Base-by-base conservation (phyloP, 2,113 vertebrate species). In the Microtus pennsylvanicus region DNA sequence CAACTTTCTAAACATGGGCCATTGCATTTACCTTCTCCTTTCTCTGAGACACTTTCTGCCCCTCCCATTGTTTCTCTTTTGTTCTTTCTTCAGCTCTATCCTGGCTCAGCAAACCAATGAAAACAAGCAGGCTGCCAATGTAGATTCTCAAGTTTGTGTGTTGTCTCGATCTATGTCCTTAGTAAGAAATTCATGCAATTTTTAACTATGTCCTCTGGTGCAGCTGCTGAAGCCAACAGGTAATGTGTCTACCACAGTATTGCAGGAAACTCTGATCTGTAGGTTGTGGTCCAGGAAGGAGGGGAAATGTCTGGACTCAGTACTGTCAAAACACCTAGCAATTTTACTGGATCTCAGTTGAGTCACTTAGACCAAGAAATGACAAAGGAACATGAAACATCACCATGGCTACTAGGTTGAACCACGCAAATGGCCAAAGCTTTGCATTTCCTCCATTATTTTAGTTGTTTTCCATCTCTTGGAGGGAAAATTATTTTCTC, bases 221-320 rank as follows among this genome's bases (percentile, higher is more conserved):
- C 30, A 67, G 38, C 72, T 67, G 35, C 22, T 55, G 3, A 38
- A 76, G 35, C 26, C 3, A 78, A 35, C 2, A 78, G 30, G 42
- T 13, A 26, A 50, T 30, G 13, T 86, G n/a, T 4, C 28, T 69
- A 33, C 2, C 30, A n/a, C 4, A 30, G 55, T 89, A n/a, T 3
- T 22, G 6, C 14, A 7, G 5, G 55, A 42, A 65, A 24, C 26
- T 5, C n/a, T 61, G 10, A 14, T 75, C 35, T 10, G 1, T 5
- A 72, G 28, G 14, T 4, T 16, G 10, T 4, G 26, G 1, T 52
- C 10, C 7, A 26, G 3, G 13, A 1, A n/a, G 12, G 42, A 38
- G 9, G 14, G 8, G 21, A 76, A 6, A 22, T 42, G 1, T 5
- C 7, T 47, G 22, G 2, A 33, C 63, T 4, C 24, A 42, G 2